Evolutionary conservation across 2,113 vertebrate genomes (phyloP), one percentile per base, ranked within the genome.

Genomic region (Toxotes chatareus): DNA sequence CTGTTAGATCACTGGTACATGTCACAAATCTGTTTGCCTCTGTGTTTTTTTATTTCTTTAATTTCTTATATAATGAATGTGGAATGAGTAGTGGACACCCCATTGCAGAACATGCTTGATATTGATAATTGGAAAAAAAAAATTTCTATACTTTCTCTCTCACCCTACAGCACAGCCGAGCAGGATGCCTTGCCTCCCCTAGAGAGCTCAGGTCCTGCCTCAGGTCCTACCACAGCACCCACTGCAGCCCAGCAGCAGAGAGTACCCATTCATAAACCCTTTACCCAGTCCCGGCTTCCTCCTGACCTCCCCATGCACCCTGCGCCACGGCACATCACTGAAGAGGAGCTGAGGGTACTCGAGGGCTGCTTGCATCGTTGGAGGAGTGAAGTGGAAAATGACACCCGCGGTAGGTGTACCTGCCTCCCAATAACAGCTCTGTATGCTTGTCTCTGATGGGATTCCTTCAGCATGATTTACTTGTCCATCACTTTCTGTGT

Each of bases 381-480:
- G 98, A 97, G 98, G 94, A 99, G 95, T 14, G 98, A 99, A 93
- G 98, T 99, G 91, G 98, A 99, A 93, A 98, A 97, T 0, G 98
- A 99, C 91, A 99, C 97, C 2, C 95, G 96, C 83, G 98, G 98
- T 99, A 93, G 62, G 77, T 51, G 46, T 16, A 3, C 2, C 21
- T 32, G 9, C 19, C 53, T 32, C 10, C 32, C 12, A 3, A 64
- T 42, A 51, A 4, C 42, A 21, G 14, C 57, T 10, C 8, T 62
- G 27, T 32, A 47, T 59, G 13, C 34, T n/a, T 4, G 3, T 63
- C 23, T 34, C 19, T 56, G 23, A 31, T 49, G 6, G 40, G 11
- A 31, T 9, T 67, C 12, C 8, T 38, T 67, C 14, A 2, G 38
- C 23, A 10, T 23, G 23, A 67, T 31, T 72, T 23, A 17, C 13